Conservation (phyloP, 2,888 invertebrate species). For the Lithophane socia region DNA sequence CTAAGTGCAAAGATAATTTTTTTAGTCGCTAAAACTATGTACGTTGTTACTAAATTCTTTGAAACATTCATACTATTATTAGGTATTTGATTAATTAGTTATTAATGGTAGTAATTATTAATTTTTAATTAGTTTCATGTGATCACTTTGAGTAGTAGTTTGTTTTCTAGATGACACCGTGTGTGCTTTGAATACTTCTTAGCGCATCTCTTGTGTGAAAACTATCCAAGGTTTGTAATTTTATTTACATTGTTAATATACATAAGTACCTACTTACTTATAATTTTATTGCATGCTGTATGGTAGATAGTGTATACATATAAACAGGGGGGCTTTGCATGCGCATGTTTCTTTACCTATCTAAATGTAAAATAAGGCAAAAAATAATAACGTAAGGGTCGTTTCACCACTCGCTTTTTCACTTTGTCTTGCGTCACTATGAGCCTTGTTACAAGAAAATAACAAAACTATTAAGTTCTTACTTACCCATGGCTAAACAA, state of each 20-base stretch:
- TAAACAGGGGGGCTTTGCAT: constrained; percentile 5
- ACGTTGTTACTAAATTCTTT: background rate
- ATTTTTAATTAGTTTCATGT: constrained; percentile 6
- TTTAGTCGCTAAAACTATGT: background rate
- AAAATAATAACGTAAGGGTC: background rate
- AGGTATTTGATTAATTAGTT: background rate
- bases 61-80: background rate
- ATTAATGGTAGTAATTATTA: background rate
- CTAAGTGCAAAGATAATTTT: background rate
- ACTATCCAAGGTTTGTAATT: constrained; percentile 50
- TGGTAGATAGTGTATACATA: constrained; percentile 1
- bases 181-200: constrained; percentile 47
- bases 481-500: background rate
- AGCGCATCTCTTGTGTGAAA: constrained; percentile 37
- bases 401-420: background rate
- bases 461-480: background rate
- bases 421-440: background rate
- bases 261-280: background rate
- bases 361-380: background rate
- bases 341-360: background rate
- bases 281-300: background rate
- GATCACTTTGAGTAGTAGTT: constrained; percentile 60
- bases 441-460: background rate
- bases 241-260: background rate
- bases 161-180: constrained; percentile 78